Evolutionary conservation across 2,888 invertebrate genomes (phyloP), one percentile per base, ranked within the genome.

Genomic region (Ennomos fuscantarius): DNA sequence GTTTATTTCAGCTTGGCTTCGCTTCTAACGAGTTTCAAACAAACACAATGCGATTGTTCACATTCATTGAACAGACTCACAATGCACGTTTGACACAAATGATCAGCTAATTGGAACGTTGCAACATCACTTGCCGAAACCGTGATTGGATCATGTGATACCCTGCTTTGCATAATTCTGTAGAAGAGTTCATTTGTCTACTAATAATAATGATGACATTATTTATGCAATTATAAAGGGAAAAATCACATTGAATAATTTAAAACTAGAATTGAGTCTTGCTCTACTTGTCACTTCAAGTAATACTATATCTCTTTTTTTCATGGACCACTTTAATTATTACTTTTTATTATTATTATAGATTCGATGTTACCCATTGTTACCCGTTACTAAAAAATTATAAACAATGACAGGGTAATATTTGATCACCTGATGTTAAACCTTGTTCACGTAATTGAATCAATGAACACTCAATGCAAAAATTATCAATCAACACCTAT

Each of bases 61-160:
- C 78, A 77, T 76, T 78, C 79, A 84, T 83, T 87, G 82, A 86
- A 87, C 85, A 81, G 82, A 78, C 72, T 74, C 72, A 87, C 87
- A 89, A 87, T 86, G 81, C 84, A 84, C 82, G 83, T 74, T 72
- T 87, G 86, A 90, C 87, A 89, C 83, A 89, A 89, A 90, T 91
- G 86, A 89, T 84, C 85, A 83, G 77, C 90, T 90, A 90, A 90
- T 90, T 88, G 90, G 87, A 89, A 88, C 86, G 73, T 89, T 89
- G 84, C 88, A 79, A 84, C 85, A 90, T 84, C 75, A 74, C 72
- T 73, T 70, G 75, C 79, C 79, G 76, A 84, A 86, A 78, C 81
- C 79, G 81, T 83, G 84, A 78, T 68, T 65, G 60, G 73, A 81
- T 81, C 76, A 76, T 71, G 69, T 76, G 81, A 82, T 83, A 80